Evolutionary conservation across 2,888 invertebrate species (phyloP), one percentile per base, ranked within the genome.

Genomic region (Archips crataeganus): DNA sequence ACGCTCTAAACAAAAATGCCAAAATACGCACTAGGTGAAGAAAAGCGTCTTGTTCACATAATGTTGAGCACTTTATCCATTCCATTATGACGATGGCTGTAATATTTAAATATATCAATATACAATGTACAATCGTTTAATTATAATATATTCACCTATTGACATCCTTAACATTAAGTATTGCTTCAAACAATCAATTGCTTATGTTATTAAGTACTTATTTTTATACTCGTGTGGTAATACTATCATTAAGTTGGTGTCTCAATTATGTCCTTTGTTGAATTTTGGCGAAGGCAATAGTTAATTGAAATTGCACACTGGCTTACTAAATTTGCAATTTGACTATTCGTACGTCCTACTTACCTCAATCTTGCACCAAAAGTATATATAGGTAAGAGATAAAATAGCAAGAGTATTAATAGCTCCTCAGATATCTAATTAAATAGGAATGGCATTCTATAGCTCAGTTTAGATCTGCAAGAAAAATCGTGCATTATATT

Each of bases 251-350:
- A 59, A 1, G 15, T 32, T 36, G 23, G 11, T 54, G 23, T 15
- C 39, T 71, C 39, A 65, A 63, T 59, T 59, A 60, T 36, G 36
- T 65, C 32, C 47, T 65, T 57, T 61, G 23, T 61, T 69, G 59
- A 59, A 60, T 71, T 59, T 59, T 60, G 23, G 23, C 3, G 32
- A 65, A 71, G n/a, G 23, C 11, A 63, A 70, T 34, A 60, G 42
- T 42, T 54, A 63, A 70, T 63, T 34, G 45, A 32, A 32, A 45
- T 60, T 15, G 32, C 13, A 9, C 11, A 13, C 15, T 63, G 13
- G 45, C 60, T 9, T 39, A 45, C n/a, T 39, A n/a, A 32, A 70
- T 61, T 57, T 70, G 70, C 57, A 63, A 42, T 57, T 32, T 57
- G 10, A 57, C 32, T 32, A 57, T 32, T 32, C 57, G n/a, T n/a